Evolutionary conservation across 2,888 invertebrate genomes (phyloP), one percentile per base, ranked within the genome.

Genomic region (Stenichneumon culpator): DNA sequence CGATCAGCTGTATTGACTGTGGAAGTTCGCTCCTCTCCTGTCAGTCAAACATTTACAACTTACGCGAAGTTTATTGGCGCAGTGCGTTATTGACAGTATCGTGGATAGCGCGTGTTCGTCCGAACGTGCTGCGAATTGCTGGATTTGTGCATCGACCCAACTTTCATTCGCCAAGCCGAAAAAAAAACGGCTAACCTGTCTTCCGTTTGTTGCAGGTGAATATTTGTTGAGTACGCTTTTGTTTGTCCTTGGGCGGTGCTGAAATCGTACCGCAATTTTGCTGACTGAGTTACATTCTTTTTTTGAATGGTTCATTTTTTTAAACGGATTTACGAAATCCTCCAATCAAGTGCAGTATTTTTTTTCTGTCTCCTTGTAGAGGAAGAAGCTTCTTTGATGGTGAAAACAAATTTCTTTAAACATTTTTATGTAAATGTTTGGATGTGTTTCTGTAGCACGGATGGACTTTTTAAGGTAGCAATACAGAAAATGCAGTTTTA

Each of bases 1-100:
- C 54, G 54, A 54, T 72, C 72, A 72, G 72, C 72, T 72, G 72
- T 72, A 72, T 72, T 72, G 72, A 57, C 54, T 54, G 36, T 72
- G 7, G 72, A 54, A 36, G 36, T 39, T 36, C 36, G 54, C 39
- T 72, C 54, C 25, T 54, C 32, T 39, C 19, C 72, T 72, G 72
- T 72, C 72, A 72, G 72, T 36, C n/a, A 9, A 25, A 47, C 28
- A 22, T 39, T 22, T 11, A 39, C 57, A 57, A 73, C 39, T n/a
- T 22, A 2, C 39, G 57, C 54, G 39, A 44, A 39, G 14, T 73
- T 39, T 1, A 39, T 57, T 25, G 6, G 25, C 57, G 14, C 3
- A 16, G 28, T 6, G 22, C 28, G 16, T 22, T 25, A 25, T 57
- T 22, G 22, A 73, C 25, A 25, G 3, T 39, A 60, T 9, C 16